Conservation (phyloP, 1,140 invertebrate genomes). For the Caerostris darwini region DNA sequence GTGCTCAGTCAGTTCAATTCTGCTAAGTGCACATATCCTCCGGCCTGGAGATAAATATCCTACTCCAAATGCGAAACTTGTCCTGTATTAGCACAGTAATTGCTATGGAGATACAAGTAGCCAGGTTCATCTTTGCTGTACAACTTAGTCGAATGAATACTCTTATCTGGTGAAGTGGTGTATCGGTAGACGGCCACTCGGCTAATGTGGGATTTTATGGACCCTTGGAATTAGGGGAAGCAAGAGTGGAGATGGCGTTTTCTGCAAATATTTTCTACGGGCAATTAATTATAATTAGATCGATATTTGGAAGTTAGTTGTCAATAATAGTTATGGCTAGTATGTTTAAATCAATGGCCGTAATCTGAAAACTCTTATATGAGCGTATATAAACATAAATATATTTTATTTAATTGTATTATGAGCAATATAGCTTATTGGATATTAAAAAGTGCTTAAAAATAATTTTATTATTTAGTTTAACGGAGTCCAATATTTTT, state of each 20-base stretch:
- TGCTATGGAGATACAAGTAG: slow-evolving; percentile 43
- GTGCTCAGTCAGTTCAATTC: slow-evolving; percentile 64
- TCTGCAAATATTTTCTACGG: neutral
- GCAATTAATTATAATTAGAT: neutral
- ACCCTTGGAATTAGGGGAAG: neutral
- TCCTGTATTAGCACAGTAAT: slow-evolving; percentile 74
- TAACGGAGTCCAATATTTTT: no score
- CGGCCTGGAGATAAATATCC: slow-evolving; percentile 50
- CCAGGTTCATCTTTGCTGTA: neutral
- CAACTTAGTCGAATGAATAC: slow-evolving; percentile 34
- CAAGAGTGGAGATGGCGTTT: neutral
- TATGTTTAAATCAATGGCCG: no score
- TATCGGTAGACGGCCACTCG: neutral
- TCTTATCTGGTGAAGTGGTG: slow-evolving; percentile 25
- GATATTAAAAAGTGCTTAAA: no score
- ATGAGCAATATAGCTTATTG: no score
- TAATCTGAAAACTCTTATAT: no score
- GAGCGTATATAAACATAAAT: no score
- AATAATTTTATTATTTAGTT: no score
- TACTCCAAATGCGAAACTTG: slow-evolving; percentile 65
- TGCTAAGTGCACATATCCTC: slow-evolving; percentile 63
- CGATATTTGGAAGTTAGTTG: neutral
- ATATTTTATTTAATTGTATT: no score
- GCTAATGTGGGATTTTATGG: slow-evolving; percentile 13
- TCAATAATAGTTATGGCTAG: no score